phyloP scores from a whole-genome alignment of 2,113 vertebrate species.

The Xenopus laevis region DNA sequence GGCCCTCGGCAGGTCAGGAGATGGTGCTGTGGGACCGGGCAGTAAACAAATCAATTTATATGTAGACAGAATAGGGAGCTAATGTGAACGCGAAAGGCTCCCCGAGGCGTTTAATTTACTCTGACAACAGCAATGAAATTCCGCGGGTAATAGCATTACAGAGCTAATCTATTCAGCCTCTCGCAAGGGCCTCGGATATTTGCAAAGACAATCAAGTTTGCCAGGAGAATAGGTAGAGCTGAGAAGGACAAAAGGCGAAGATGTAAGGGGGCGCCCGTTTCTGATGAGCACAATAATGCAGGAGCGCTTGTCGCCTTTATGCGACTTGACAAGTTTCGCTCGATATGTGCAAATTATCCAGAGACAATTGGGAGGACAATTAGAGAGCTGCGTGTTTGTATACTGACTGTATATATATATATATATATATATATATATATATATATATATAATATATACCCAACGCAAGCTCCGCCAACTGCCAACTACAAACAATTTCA shows the following conservation, averaged over 20 bases:
- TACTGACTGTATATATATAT: too few relatives aligned
- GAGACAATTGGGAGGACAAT: neutral
- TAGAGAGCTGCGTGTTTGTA: neutral
- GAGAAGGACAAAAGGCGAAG: constrained; percentile 2
- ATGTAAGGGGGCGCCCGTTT: neutral
- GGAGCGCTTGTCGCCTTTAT: neutral
- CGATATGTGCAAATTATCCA: neutral
- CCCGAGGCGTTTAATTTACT: constrained; percentile 44
- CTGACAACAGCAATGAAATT: constrained; percentile 45
- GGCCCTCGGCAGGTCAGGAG: constrained; percentile 33
- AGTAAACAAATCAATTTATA: constrained; percentile 45
- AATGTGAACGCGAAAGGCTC: constrained; percentile 34
- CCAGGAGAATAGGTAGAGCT: neutral
- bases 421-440: too few relatives aligned
- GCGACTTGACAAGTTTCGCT: neutral
- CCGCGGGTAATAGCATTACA: constrained; percentile 42
- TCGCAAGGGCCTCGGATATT: constrained; percentile 24
- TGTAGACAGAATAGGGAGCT: constrained; percentile 44
- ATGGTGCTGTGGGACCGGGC: constrained; percentile 35
- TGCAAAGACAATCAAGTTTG: constrained; percentile 38
- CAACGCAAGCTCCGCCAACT: too few relatives aligned
- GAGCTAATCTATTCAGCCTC: constrained; percentile 39
- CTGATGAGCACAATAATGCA: neutral
- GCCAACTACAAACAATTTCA: too few relatives aligned
- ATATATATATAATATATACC: too few relatives aligned